These are phyloP conservation scores for Tinea trinotella DNA, from an alignment of 2,888 invertebrate species.

Conservation along the genomic window DNA sequence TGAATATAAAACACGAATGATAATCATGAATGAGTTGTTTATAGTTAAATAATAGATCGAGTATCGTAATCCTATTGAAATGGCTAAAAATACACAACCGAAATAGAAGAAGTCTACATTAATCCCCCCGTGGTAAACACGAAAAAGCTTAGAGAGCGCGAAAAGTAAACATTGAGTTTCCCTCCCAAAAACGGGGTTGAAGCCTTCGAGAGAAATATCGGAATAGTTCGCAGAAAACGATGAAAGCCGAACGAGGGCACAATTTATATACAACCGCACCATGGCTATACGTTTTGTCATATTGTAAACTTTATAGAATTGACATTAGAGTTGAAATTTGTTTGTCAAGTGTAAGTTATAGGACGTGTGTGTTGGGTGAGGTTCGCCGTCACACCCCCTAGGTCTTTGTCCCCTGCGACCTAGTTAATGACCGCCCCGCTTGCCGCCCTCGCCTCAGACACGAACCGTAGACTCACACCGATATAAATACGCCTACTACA, in stretches of 20 bases:
- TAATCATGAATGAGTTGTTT: neutral
- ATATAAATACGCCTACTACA: conserved; percentile 72
- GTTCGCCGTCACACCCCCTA: conserved; percentile 32
- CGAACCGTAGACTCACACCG: conserved; percentile 62
- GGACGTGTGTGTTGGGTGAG: neutral
- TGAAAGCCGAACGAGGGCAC: conserved; percentile 27
- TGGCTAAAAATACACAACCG: neutral
- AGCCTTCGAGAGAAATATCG: conserved; percentile 33
- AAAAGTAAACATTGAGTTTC: conserved; percentile 46
- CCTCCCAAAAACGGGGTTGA: conserved; percentile 28
- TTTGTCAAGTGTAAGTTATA: neutral
- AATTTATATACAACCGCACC: neutral
- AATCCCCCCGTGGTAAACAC: conserved; percentile 56
- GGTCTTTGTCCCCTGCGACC: conserved; percentile 69
- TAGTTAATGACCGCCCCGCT: conserved; percentile 66
- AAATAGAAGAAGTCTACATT: conserved; percentile 45
- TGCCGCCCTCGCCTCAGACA: conserved; percentile 39
- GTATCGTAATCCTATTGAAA: conserved; percentile 38
- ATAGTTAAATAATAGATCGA: conserved; percentile 26
- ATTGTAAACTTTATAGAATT: neutral
- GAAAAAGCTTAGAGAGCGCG: conserved; percentile 34
- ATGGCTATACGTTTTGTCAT: neutral
- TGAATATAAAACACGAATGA: too few relatives aligned
- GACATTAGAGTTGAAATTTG: neutral
- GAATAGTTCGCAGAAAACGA: conserved; percentile 41